Evolutionary conservation across 2,797 vertebrate genomes (phyloP), one percentile per base, ranked within the genome.

Genomic region (Pteropus rufus): DNA sequence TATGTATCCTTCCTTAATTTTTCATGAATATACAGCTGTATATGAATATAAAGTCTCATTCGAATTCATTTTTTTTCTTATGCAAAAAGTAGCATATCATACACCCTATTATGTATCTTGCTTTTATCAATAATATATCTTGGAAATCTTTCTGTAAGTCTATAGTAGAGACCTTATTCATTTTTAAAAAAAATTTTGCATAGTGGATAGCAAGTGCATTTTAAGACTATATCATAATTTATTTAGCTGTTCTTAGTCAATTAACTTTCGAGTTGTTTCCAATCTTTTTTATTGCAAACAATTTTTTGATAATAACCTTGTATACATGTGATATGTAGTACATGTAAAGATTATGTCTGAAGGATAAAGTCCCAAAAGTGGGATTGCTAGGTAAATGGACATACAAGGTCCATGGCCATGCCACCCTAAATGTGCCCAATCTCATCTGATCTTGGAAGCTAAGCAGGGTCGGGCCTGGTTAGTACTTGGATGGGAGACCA

Each of bases 11-110:
- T 62, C 39, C 83, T 94, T 10, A 69, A 84, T 75, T 84, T 92
- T 80, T 96, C 97, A 96, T 97, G 94, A 98, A 98, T 98, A 97
- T 29, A 89, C 46, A 90, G 15, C 15, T 76, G 94, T 94, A 73
- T 5, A 73, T 36, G 79, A 87, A 56, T 77, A 62, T 44, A 82
- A 81, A 87, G 2, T 79, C 26, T 91, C 60, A 60, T 41, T 94
- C 16, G 29, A 79, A 84, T 84, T 24, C 4, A 39, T 44, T 41
- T 94, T 85, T 83, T 76, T 86, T 89, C 54, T 70, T 39, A 65
- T 56, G 15, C 52, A 60, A 92, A 91, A 95, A 87, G n/a, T 56
- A 92, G n/a, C 5, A 72, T 70, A 64, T 77, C 26, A 46, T 62
- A 76, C 2, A 75, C 19, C 34, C 29, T 89, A 36, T 60, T 92